A percentile compares a stretch with the other conserved stretches of the same genome.
phyloP scores from a whole-genome alignment of 2,797 vertebrate species.

The Eospalax fontanierii region DNA sequence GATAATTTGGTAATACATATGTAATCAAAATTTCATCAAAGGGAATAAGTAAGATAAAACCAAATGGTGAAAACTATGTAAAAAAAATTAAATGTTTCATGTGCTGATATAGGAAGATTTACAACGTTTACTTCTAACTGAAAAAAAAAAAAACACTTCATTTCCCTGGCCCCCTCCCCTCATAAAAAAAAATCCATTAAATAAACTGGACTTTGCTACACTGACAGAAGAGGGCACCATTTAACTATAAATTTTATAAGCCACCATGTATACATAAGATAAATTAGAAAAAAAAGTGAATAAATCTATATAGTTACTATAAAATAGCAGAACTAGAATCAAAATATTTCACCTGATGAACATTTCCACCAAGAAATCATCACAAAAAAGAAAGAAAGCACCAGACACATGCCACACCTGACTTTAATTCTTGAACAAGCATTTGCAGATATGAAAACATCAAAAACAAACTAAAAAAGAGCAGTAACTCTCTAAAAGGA shows the following conservation, averaged over 20 bases:
- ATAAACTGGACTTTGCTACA: conserved; percentile 35
- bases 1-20: not conserved
- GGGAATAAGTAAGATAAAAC: not conserved
- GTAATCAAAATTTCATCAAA: conserved; percentile 19
- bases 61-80: not conserved
- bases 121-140: not conserved
- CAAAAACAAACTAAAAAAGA: conserved; percentile 34
- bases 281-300: not conserved
- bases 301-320: not conserved
- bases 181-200: not conserved
- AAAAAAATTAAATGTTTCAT: conserved; percentile 12
- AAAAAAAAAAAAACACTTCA: not conserved
- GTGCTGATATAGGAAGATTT: not conserved
- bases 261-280: not conserved
- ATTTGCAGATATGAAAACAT: conserved; percentile 47
- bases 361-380: not conserved
- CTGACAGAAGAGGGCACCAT: conserved; percentile 83
- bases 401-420: not conserved
- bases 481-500: not conserved
- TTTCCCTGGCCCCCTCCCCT: no score
- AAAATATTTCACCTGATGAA: conserved; percentile 34
- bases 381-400: conserved; percentile 1
- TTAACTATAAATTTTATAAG: conserved; percentile 76
- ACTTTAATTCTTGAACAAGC: conserved; percentile 60
- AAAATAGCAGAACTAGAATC: conserved; percentile 47